Percentiles rank a stretch among this genome's conserved stretches.
Conservation (phyloP, 1,140 invertebrate species). For the Zaprionus taronus region DNA sequence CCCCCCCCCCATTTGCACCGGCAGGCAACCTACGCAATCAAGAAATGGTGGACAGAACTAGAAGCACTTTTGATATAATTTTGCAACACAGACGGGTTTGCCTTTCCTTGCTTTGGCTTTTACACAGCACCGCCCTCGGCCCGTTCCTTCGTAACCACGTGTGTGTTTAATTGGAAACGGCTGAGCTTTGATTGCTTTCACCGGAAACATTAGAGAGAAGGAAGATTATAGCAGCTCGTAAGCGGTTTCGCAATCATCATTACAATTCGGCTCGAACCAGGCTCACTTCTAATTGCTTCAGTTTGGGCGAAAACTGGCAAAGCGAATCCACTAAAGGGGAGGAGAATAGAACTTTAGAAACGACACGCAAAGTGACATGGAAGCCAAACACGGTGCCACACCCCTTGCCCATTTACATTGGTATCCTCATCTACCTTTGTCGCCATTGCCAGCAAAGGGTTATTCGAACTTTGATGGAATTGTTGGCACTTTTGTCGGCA, state of each 20-base stretch:
- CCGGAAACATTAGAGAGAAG: conserved; percentile 4
- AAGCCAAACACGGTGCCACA: neutral
- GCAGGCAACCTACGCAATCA: conserved; percentile 23
- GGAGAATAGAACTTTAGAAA: conserved; percentile 14
- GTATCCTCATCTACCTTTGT: conserved; percentile 3
- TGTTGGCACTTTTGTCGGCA: conserved; percentile 70
- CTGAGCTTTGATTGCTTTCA: conserved; percentile 56
- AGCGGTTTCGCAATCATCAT: conserved; percentile 79
- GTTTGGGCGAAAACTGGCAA: conserved; percentile 22
- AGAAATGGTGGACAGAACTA: neutral
- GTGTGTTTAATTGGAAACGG: conserved; percentile 59
- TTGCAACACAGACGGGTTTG: conserved; percentile 19
- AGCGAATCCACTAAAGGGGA: conserved; percentile 49
- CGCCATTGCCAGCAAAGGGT: conserved; percentile 57
- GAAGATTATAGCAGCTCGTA: conserved; percentile 54
- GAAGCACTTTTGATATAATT: conserved; percentile 45
- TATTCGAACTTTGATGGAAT: conserved; percentile 71
- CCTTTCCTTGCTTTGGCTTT: conserved; percentile 4
- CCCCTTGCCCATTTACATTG: neutral
- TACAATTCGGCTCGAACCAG: conserved; percentile 30
- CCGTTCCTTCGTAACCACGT: neutral
- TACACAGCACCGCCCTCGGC: neutral
- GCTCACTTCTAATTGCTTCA: conserved; percentile 29
- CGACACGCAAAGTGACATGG: conserved; percentile 57
- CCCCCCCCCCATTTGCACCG: neutral